Percentiles rank a stretch among this genome's conserved stretches.
These are phyloP conservation scores for Agraylea sexmaculata DNA, from an alignment of 1,140 invertebrate species.

Conservation along the genomic window DNA sequence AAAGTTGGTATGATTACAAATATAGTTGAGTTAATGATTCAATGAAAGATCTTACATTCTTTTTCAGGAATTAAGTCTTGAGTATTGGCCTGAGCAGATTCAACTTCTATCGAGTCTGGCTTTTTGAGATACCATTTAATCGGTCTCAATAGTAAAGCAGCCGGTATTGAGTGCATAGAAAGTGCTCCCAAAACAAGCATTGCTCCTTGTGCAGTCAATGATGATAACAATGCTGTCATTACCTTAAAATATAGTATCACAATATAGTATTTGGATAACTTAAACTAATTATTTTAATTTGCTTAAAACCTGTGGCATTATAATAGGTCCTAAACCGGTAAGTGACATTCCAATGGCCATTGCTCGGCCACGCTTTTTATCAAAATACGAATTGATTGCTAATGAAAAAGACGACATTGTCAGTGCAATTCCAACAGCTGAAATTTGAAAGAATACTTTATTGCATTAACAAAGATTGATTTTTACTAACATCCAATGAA, in stretches of 20 bases:
- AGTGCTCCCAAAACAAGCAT: constrained; percentile 42
- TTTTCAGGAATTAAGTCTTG: constrained; percentile 1
- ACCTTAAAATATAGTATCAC: constrained; percentile 8
- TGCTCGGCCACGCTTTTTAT: constrained; percentile 38
- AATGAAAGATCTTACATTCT: background rate
- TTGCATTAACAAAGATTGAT: background rate
- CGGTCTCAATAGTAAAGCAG: constrained; percentile 43
- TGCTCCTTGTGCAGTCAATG: constrained; percentile 40
- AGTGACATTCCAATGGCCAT: constrained; percentile 41
- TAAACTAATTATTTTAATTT: background rate
- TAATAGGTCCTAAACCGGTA: constrained; percentile 40
- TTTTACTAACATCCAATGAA: background rate
- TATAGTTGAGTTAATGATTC: too few relatives aligned
- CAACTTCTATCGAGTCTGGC: constrained; percentile 23
- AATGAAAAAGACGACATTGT: constrained; percentile 37
- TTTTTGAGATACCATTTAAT: constrained; percentile 45
- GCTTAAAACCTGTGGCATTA: constrained; percentile 30
- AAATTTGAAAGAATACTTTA: constrained; percentile 20
- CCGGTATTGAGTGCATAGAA: constrained; percentile 41
- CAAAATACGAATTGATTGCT: constrained; percentile 43
- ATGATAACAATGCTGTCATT: constrained; percentile 35
- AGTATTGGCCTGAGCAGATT: background rate
- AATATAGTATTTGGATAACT: background rate
- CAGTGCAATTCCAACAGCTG: constrained; percentile 35
- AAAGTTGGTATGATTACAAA: too few relatives aligned